These are phyloP conservation scores for Salvelinus alpinus DNA, from an alignment of 2,113 vertebrate genomes.

Conservation along the genomic window DNA sequence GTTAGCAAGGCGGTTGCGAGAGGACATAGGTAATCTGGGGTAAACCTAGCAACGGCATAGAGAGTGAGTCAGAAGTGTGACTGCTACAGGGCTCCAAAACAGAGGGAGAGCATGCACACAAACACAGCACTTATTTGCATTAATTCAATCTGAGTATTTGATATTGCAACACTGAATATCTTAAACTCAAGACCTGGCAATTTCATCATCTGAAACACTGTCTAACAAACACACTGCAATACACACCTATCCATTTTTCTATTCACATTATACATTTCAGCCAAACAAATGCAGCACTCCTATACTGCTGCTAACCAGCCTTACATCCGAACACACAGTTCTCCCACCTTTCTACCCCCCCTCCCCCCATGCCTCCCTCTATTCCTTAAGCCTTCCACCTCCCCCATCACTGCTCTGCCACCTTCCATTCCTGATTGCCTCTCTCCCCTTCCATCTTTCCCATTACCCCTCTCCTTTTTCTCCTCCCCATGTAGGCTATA, in stretches of 20 bases:
- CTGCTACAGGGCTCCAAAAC: conserved; percentile 20
- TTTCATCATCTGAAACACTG: too few relatives aligned
- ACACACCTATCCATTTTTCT: background rate
- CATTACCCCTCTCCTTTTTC: background rate
- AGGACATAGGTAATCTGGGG: conserved; percentile 24
- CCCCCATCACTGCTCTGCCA: background rate
- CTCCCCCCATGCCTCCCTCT: too few relatives aligned
- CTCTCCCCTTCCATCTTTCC: background rate
- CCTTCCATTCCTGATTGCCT: background rate
- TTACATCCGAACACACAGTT: background rate
- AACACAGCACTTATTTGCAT: conserved; percentile 35
- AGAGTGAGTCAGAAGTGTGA: conserved; percentile 13
- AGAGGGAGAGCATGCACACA: conserved; percentile 17
- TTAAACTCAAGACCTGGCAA: too few relatives aligned
- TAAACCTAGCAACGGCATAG: conserved; percentile 27
- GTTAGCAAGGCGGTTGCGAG: background rate
- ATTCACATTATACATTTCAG: too few relatives aligned
- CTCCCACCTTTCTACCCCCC: background rate
- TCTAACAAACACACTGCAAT: background rate
- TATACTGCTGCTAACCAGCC: background rate
- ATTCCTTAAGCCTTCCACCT: background rate
- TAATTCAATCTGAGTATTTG: too few relatives aligned
- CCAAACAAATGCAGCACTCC: background rate
- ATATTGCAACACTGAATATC: too few relatives aligned
- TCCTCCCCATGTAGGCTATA: background rate